A percentile compares a stretch with the other conserved stretches of the same genome.
phyloP scores from a whole-genome alignment of 2,113 vertebrate species.

The Prolemur simus region DNA sequence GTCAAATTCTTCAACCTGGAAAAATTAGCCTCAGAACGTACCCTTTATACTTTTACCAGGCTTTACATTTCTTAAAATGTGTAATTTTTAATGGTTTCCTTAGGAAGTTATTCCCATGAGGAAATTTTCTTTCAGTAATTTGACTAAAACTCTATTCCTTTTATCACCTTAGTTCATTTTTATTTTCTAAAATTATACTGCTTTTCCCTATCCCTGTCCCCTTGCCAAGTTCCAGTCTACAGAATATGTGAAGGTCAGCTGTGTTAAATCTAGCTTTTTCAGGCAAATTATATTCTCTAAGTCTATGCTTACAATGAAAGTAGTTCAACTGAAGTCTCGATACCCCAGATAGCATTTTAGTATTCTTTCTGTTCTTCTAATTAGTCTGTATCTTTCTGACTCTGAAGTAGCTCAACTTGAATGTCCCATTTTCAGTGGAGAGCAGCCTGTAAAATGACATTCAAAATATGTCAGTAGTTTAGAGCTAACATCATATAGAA shows the following conservation, averaged over 20 bases:
- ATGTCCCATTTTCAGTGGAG: conserved; percentile 19
- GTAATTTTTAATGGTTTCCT: conserved; percentile 40
- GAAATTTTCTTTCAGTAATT: not conserved
- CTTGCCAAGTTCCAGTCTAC: not conserved
- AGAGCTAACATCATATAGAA: not conserved
- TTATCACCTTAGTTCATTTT: conserved; percentile 5
- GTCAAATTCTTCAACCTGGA: not conserved
- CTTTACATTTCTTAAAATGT: conserved; percentile 29
- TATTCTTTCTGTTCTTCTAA: conserved; percentile 54
- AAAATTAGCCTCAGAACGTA: conserved; percentile 24
- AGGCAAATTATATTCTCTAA: conserved; percentile 49
- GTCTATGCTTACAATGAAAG: conserved; percentile 55
- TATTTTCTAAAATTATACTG: conserved; percentile 19
- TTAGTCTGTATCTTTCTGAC: conserved; percentile 46
- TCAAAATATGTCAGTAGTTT: not conserved
- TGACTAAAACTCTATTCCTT: conserved; percentile 3
- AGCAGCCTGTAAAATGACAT: not conserved
- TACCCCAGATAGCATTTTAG: conserved; percentile 51
- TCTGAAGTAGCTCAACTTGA: conserved; percentile 29
- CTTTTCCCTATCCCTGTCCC: not conserved
- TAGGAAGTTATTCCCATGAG: conserved; percentile 14
- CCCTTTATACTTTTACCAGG: not conserved
- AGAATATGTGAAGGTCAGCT: not conserved
- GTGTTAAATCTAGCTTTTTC: conserved; percentile 24
- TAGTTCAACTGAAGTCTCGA: conserved; percentile 42